phyloP scores from a whole-genome alignment of 2,888 invertebrate species.

The Lasioglossum morio region DNA sequence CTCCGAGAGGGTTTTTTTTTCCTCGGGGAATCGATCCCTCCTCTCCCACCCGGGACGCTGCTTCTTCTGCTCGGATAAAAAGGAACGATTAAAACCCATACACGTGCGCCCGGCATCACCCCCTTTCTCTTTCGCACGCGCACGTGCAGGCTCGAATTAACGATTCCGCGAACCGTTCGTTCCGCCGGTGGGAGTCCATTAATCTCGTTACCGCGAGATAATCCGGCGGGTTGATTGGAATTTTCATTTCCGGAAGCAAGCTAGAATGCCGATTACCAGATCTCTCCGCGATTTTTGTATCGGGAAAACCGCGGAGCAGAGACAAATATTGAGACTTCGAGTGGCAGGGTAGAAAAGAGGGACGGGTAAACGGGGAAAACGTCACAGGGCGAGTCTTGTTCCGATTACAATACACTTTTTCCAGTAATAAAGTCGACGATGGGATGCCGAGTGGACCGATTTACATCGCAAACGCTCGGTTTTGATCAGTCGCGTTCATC shows the following conservation, averaged over 20 bases:
- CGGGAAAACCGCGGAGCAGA: background rate
- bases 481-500: constrained; percentile 53
- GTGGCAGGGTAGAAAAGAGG: background rate
- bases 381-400: constrained; percentile 20
- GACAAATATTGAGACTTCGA: background rate
- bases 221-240: background rate
- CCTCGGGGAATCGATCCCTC: constrained; percentile 16
- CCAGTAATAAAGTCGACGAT: constrained; percentile 16
- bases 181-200: background rate
- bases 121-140: background rate
- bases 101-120: background rate
- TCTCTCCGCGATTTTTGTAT: background rate
- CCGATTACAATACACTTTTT: constrained; percentile 14
- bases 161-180: constrained; percentile 11
- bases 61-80: constrained; percentile 22
- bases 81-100: constrained; percentile 21
- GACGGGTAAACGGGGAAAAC: background rate
- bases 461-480: constrained; percentile 63
- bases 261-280: background rate
- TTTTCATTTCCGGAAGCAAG: constrained; percentile 2
- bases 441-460: constrained; percentile 47
- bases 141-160: constrained; percentile 19
- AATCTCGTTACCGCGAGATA: constrained; percentile 17
- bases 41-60: background rate
- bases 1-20: background rate